A percentile compares a stretch with the other conserved stretches of the same genome.
Conservation (phyloP, 2,113 vertebrate genomes). For the Machaerirhynchus nigripectus region DNA sequence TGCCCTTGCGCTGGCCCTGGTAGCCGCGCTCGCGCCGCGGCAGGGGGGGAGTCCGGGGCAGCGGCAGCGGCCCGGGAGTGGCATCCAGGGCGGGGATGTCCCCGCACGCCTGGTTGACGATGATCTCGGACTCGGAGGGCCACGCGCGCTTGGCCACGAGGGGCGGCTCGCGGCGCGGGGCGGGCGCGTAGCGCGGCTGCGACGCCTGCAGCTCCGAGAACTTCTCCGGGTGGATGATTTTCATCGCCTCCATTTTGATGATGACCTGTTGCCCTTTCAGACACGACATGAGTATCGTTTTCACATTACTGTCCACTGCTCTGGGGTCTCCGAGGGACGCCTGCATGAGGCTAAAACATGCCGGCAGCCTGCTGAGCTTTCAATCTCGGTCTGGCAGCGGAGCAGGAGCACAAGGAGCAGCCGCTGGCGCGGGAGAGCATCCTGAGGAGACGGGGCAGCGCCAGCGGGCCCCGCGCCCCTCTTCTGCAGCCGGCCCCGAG, state of each 20-base stretch:
- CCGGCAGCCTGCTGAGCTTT: constrained; percentile 29
- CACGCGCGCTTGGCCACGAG: constrained; percentile 83
- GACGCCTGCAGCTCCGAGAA: constrained; percentile 81
- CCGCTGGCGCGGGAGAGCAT: background rate
- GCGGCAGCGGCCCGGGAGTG: constrained; percentile 59
- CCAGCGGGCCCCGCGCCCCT: background rate
- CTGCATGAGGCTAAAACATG: constrained; percentile 74
- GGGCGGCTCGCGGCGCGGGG: constrained; percentile 83
- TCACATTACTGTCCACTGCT: constrained; percentile 71
- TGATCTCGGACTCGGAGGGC: constrained; percentile 92
- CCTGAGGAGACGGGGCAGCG: background rate
- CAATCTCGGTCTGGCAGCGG: constrained; percentile 12
- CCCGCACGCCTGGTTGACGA: constrained; percentile 93
- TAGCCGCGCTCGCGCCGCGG: constrained; percentile 81
- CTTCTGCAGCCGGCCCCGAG: background rate
- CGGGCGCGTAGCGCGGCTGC: constrained; percentile 65
- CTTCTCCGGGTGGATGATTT: constrained; percentile 97
- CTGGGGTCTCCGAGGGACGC: constrained; percentile 68
- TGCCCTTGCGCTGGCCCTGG: constrained; percentile 88
- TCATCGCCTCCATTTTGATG: constrained; percentile 98
- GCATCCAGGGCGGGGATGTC: constrained; percentile 68
- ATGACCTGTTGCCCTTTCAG: constrained; percentile 94
- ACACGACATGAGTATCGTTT: constrained; percentile 91
- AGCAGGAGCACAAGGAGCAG: constrained; percentile 13
- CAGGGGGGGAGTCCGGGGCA: constrained; percentile 77